Conservation (phyloP, 2,113 vertebrate species). For the Python bivittatus region DNA sequence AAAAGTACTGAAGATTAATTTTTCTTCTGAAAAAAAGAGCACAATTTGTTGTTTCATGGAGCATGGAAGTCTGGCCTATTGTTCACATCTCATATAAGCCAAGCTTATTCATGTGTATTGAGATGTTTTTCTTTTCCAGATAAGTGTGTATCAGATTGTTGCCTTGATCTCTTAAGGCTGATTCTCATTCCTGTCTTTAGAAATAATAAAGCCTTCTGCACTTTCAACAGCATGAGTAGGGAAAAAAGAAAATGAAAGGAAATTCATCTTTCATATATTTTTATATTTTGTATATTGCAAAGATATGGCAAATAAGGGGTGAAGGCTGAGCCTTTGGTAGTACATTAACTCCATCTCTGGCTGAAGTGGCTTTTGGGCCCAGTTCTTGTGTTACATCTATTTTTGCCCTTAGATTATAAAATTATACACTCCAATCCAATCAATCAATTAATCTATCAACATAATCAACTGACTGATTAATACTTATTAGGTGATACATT, state of each 20-base stretch:
- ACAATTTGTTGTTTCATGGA: slow-evolving; percentile 26
- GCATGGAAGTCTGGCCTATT: background rate
- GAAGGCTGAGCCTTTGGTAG: too few species aligned
- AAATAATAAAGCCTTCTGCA: background rate
- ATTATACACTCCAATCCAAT: background rate
- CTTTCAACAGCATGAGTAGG: background rate
- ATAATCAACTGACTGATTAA: background rate
- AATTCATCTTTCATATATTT: background rate
- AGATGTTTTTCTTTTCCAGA: background rate
- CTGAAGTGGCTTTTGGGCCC: background rate
- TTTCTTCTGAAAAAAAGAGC: slow-evolving; percentile 5
- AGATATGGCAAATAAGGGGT: background rate
- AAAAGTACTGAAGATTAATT: background rate
- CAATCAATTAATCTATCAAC: background rate
- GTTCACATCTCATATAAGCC: background rate
- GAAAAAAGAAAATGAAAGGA: background rate
- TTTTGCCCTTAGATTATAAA: background rate
- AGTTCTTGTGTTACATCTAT: background rate
- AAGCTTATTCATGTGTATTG: background rate
- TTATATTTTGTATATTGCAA: background rate
- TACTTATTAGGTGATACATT: background rate
- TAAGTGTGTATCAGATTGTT: background rate
- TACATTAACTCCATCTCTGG: background rate
- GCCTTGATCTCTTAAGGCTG: background rate
- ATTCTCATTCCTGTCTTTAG: background rate